Conservation (phyloP, 2,888 invertebrate species). For the Gryllus longicercus region DNA sequence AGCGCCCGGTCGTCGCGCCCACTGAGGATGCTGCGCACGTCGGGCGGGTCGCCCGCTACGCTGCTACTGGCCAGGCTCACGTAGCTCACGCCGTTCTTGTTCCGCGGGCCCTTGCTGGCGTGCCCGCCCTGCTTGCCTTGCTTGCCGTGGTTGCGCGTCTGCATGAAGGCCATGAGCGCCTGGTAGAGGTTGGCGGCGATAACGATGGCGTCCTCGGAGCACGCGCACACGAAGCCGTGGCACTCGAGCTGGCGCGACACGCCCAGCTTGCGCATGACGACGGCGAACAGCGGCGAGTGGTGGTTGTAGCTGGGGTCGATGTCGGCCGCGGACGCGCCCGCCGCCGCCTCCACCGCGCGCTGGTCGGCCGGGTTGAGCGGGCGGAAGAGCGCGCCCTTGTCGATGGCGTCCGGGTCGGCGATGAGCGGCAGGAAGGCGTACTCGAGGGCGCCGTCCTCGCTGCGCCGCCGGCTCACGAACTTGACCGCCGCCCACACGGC, state of each 20-base stretch:
- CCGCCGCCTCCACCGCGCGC: conserved; percentile 39
- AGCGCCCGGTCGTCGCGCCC: background rate
- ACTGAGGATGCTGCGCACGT: background rate
- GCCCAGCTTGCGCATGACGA: conserved; percentile 76
- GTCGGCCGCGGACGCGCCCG: conserved; percentile 51
- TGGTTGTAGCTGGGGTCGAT: conserved; percentile 41
- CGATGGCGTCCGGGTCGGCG: conserved; percentile 75
- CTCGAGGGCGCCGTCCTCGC: conserved; percentile 48
- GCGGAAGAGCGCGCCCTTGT: conserved; percentile 66
- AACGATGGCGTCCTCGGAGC: conserved; percentile 85
- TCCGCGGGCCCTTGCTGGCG: conserved; percentile 28
- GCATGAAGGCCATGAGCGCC: conserved; percentile 78
- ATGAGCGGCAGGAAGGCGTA: conserved; percentile 82
- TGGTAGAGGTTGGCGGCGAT: conserved; percentile 89
- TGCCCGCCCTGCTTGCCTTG: conserved; percentile 19
- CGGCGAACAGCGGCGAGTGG: conserved; percentile 83
- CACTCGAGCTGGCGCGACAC: conserved; percentile 79
- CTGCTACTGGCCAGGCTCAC: conserved; percentile 67
- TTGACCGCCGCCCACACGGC: conserved; percentile 92
- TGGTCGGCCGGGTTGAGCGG: conserved; percentile 46
- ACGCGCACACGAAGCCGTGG: conserved; percentile 86
- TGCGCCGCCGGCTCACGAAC: conserved; percentile 65
- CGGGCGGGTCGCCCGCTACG: conserved; percentile 44
- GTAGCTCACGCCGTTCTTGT: conserved; percentile 67
- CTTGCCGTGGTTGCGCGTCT: conserved; percentile 39